Conservation (phyloP, 2,888 invertebrate genomes). For the Drosophila buzzatii region DNA sequence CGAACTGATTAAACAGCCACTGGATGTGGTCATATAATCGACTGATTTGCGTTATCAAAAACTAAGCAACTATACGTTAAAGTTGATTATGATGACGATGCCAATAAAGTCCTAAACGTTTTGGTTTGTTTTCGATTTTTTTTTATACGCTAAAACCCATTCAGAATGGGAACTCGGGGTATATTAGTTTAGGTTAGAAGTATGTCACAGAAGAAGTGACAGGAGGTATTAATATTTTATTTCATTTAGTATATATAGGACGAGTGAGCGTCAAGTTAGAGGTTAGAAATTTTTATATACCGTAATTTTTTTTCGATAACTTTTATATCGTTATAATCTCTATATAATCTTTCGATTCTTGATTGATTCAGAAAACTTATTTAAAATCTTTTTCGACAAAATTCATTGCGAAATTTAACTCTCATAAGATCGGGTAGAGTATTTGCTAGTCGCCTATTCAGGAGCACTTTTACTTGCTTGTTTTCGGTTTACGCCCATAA, state of each 20-base stretch:
- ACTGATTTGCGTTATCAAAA: constrained; percentile 55
- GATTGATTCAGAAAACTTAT: too few relatives aligned
- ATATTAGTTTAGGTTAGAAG: neutral
- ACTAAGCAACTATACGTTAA: neutral
- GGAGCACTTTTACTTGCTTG: constrained; percentile 3
- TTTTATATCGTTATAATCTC: too few relatives aligned
- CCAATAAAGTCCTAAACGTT: constrained; percentile 1
- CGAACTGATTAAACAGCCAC: constrained; percentile 55
- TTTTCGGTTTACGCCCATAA: constrained; percentile 30
- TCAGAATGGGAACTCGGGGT: neutral
- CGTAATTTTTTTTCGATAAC: too few relatives aligned
- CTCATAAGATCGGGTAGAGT: neutral
- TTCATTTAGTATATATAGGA: too few relatives aligned
- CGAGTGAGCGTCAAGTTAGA: too few relatives aligned
- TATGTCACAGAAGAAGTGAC: neutral
- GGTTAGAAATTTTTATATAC: too few relatives aligned
- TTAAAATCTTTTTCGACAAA: too few relatives aligned
- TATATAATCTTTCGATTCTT: too few relatives aligned
- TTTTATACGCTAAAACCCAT: neutral
- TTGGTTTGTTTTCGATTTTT: neutral
- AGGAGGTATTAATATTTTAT: neutral
- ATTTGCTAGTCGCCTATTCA: neutral
- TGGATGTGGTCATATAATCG: constrained; percentile 58
- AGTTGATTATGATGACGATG: neutral
- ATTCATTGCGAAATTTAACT: too few relatives aligned